These are phyloP conservation scores for Felis chaus DNA, from an alignment of 2,113 vertebrate species.

Conservation along the genomic window DNA sequence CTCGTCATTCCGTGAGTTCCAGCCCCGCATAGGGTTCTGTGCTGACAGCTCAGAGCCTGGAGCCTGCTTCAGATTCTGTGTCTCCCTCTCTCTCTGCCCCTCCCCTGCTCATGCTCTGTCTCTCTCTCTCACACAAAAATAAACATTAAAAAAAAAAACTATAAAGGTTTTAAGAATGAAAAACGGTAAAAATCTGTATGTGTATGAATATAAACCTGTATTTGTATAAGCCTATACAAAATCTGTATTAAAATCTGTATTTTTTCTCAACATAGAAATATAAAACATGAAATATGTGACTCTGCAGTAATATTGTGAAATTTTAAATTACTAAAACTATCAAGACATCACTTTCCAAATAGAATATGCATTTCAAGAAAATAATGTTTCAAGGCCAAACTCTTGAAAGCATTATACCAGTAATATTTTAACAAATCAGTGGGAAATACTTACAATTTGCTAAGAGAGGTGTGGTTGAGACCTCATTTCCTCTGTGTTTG, in stretches of 20 bases:
- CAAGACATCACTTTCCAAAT: background rate
- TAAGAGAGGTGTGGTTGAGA: slow-evolving; percentile 96
- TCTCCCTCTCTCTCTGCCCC: background rate
- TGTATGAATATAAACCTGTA: background rate
- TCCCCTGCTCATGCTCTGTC: background rate
- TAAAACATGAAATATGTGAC: background rate
- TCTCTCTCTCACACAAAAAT: background rate
- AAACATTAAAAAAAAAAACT: background rate
- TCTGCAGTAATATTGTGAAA: background rate
- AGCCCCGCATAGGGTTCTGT: no score
- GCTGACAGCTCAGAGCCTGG: background rate
- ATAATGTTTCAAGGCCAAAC: slow-evolving; percentile 34
- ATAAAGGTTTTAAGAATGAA: background rate
- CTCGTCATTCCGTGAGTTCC: no score
- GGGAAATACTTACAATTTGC: slow-evolving; percentile 92
- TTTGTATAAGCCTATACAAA: background rate
- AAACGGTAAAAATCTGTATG: background rate
- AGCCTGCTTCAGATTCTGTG: background rate
- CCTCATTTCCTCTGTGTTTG: slow-evolving; percentile 98
- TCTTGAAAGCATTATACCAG: background rate
- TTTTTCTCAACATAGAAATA: background rate
- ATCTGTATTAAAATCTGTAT: background rate
- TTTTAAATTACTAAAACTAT: slow-evolving; percentile 48
- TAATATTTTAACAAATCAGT: background rate
- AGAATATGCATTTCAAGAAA: slow-evolving; percentile 28